These are phyloP conservation scores for Bubalus kerabau DNA, from an alignment of 2,113 vertebrate genomes.

Conservation along the genomic window DNA sequence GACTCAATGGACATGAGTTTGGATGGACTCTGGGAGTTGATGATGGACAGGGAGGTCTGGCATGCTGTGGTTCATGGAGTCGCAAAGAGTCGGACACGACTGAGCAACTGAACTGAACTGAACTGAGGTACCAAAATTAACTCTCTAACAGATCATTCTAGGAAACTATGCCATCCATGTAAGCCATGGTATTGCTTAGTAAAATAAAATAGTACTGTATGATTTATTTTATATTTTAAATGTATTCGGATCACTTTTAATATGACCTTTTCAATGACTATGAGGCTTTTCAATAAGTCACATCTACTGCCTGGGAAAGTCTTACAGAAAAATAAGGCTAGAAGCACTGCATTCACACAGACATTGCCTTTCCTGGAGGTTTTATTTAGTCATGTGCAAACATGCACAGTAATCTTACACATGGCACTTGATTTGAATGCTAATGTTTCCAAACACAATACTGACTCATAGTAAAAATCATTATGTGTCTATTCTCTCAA, in stretches of 20 bases:
- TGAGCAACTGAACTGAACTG: not conserved
- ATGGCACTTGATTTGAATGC: slow-evolving; percentile 3
- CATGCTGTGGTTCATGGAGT: rapidly evolving
- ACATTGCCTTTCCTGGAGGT: not conserved
- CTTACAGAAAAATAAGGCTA: not conserved
- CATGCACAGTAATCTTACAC: not conserved
- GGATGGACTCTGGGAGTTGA: not conserved
- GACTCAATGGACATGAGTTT: not conserved
- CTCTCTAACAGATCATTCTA: not conserved
- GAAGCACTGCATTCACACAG: not conserved
- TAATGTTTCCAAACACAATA: slow-evolving; percentile 18
- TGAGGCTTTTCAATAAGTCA: not conserved
- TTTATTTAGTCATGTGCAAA: not conserved
- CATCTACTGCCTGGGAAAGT: not conserved
- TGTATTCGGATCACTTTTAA: not conserved
- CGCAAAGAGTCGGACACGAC: rapidly evolving
- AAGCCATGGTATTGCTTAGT: not conserved
- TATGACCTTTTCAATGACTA: not conserved
- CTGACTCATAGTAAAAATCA: not conserved
- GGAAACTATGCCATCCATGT: not conserved
- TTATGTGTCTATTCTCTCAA: slow-evolving; percentile 10
- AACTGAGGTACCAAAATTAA: not conserved
- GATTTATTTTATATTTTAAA: not conserved
- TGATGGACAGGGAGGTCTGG: not conserved
- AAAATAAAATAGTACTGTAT: not conserved